Evolutionary conservation across 92 coral and sea anemone genomes (phyloP).

Genomic region (Actinostola sp.): DNA sequence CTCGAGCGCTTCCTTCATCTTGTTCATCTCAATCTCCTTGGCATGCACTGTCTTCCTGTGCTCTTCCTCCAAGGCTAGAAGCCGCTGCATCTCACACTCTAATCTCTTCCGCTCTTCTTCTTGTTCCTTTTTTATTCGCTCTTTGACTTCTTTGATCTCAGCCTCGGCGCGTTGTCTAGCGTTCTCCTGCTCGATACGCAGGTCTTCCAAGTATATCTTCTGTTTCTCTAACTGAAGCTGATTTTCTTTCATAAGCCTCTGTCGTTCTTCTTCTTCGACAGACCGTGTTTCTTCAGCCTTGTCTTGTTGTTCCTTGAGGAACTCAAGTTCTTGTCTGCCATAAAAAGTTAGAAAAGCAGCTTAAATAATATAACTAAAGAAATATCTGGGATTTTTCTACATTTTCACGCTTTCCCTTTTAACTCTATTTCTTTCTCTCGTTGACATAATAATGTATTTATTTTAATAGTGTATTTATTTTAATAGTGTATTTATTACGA

Average conservation of each 20-base stretch:
- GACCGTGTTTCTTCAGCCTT: constrained; percentile 75
- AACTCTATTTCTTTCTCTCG: too few species aligned
- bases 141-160: constrained; percentile 80
- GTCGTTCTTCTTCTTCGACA: constrained; percentile 89
- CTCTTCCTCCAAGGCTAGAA: constrained; percentile 86
- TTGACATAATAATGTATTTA: too few species aligned
- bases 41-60: constrained; percentile 84
- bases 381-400: too few species aligned
- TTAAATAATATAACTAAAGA: too few species aligned
- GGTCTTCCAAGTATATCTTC: constrained; percentile 86
- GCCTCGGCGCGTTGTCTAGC: constrained; percentile 80
- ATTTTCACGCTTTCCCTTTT: too few species aligned
- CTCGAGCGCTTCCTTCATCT: constrained; percentile 87
- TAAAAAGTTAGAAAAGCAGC: not conserved
- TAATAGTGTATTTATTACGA: too few species aligned
- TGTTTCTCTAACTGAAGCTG: constrained; percentile 85
- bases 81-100: constrained; percentile 93
- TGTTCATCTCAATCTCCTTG: constrained; percentile 86
- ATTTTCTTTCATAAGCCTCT: constrained; percentile 75
- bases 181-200: constrained; percentile 86
- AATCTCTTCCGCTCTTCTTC: constrained; percentile 85
- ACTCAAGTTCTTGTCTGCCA: constrained; percentile 88
- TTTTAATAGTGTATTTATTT: too few species aligned
- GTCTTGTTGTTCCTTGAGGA: constrained; percentile 93
- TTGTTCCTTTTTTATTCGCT: constrained; percentile 83